Evolutionary conservation across 2,113 vertebrate genomes (phyloP), one percentile per base, ranked within the genome.

Genomic region (Peromyscus leucopus): DNA sequence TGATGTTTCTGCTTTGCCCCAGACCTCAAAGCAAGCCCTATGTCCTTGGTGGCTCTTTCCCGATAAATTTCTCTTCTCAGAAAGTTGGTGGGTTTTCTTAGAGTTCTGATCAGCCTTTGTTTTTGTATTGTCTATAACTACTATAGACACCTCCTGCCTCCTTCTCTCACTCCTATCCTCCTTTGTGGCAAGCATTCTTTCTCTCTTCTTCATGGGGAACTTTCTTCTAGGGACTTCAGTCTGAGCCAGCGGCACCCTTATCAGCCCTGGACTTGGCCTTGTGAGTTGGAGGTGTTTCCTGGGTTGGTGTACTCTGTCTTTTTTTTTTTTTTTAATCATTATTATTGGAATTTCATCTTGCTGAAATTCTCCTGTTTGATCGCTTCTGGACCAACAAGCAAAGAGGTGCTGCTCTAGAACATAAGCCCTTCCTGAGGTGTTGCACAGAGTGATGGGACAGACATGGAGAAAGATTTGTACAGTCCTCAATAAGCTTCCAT

Each of bases 111-210:
- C 63, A 90, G 63, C 4, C 21, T 82, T 71, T 96, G n/a, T 42
- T 80, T 74, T 39, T 74, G 33, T 33, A 19, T 16, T 74, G 15
- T 26, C 57, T 91, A 39, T 33, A 59, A 69, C 82, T 59, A 42
- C 46, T 48, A 51, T 16, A 39, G 11, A 61, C 57, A 90, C 6
- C 5, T 46, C 78, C 59, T 39, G 31, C 12, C 26, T 42, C 12
- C 26, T 46, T 3, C 0, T 2, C 5, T 7, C 4, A 0, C 22
- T 1, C 10, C 39, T 7, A 31, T 3, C 57, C 61, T 63, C 36
- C 19, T 12, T 31, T 22, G 3, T 19, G 39, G 21, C 46, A 82
- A 17, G 11, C 7, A 36, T 36, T 36, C 26, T 74, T 46, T 57
- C 51, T 65, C 59, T 36, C 74, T 5, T 21, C 61, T 51, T 39